Base-by-base conservation (phyloP, 2,113 vertebrate species). In the Prinia subflava region DNA sequence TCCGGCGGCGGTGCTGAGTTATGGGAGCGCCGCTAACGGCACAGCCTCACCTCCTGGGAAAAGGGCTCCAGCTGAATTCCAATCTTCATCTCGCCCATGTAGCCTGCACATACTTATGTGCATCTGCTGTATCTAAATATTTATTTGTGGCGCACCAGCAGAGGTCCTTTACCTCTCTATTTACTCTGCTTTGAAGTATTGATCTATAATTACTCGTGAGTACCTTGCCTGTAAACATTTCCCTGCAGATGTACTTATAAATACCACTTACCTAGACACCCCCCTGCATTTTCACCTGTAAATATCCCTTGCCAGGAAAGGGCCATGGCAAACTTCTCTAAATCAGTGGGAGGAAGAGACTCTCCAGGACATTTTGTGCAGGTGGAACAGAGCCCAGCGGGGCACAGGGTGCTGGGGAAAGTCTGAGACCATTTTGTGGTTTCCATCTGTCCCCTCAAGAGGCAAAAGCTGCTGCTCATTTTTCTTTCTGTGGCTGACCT, bases 181-280 rank as follows among this genome's bases (percentile, higher is more conserved):
- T 95, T 94, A 71, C 95, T 95, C 71, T 90, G 84, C 93, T 94
- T 87, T 87, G 91, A 91, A 95, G 92, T 89, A 95, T 96, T 82
- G 93, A 95, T 97, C 94, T 80, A 31, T 96, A 97, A 95, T 96
- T 96, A 95, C 71, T 86, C 23, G 1, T 28, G 71, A 96, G 94
- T 92, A 70, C 33, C 88, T 86, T 56, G 90, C 90, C 82, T 97
- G 94, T 90, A 92, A 96, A 96, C 92, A 96, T 94, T 86, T 94
- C 90, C 93, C 87, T 83, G 93, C 85, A 35, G 84, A 92, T 80
- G 94, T 91, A 88, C 94, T 92, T 94, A 94, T 93, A 97, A 96
- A 96, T 95, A 93, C 92, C 93, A 91, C 92, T 97, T 96, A 96
- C 82, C 88, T 94, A 74, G 88, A 91, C 56, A 90, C 41, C 89